Base-by-base conservation (phyloP, 2,888 invertebrate species). In the Tortrix viridana region DNA sequence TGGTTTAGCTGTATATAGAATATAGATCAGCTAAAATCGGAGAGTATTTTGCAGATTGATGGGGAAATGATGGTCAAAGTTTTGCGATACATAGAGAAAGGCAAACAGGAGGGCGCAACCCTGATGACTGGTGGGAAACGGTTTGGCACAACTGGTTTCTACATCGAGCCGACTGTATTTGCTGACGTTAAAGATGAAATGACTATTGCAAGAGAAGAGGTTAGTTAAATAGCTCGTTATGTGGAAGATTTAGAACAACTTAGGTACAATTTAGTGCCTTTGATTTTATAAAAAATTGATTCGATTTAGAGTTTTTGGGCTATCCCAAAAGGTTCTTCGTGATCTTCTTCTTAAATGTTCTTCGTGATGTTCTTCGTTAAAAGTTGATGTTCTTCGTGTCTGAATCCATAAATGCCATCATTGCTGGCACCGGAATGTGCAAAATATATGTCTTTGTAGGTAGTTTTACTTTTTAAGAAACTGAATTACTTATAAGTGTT, bases 41-140 rank as follows among this genome's bases (percentile, higher is more conserved):
- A 37, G 12, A 18, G 5, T 3, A 19, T 50, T 41, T 26, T 68
- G 3, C 75, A 95, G 95, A 91, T 96, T 60, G 95, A 96, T 73
- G 89, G 94, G 61, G 92, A 92, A 55, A 96, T 96, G 92, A 93
- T 96, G 79, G 93, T 93, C 1, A 97, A 96, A 84, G 94, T 98
- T n/a, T 77, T 97, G 67, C 90, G 90, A 0, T 94, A 96, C 75
- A 96, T 98, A 56, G 94, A 96, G 66, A 94, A 93, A 67, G 98
- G 97, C 2, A 95, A 95, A 80, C 85, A 94, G 68, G 94, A 98
- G 80, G 98, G 98, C 0, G 98, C 98, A 0, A 95, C 94, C 74
- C 85, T 97, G 62, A 89, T 95, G 73, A 88, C 94, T 18, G 98
- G 98, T 9, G 98, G 98, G 2, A 82, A 84, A 26, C 77, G 86